Base-by-base conservation (phyloP, 2,888 invertebrate species). In the Chorisops tibialis region DNA sequence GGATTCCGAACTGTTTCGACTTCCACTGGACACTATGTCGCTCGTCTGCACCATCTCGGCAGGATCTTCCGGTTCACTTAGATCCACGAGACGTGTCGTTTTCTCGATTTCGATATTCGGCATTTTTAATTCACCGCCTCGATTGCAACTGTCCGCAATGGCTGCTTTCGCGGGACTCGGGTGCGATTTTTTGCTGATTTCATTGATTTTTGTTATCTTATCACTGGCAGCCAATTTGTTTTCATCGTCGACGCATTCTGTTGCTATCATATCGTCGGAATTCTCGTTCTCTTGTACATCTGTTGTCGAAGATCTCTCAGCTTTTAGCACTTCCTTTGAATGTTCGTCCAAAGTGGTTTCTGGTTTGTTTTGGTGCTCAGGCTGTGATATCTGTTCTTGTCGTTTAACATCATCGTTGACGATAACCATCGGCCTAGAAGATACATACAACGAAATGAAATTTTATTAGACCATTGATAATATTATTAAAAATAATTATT, bases 341-440 rank as follows among this genome's bases (percentile, higher is more conserved):
- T 56, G 61, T 39, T 41, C 21, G 24, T 60, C 51, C 19, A 43
- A 62, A 16, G 39, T 11, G 19, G 49, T 22, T 18, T 41, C 59
- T 19, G 22, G 4, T 21, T 12, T n/a, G 11, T 30, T 21, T 22
- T 19, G 11, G 11, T 19, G 14, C 14, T n/a, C 14, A 2, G 37
- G 6, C 3, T 2, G 30, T 14, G 35, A 30, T n/a, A 41, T 5
- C 41, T 41, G 41, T 41, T 21, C 9, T 1, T 2, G 47, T 4
- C 19, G 47, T 5, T 47, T 16, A 19, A 4, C 30, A 63, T 72
- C 68, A 68, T 76, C 76, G 69, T 76, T 75, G 56, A 74, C 71
- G 65, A 74, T 71, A 61, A 72, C 75, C 68, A 75, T 71, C 21
- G 75, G 74, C 63, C 75, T 75, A 67, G n/a, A 49, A 63, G 37